phyloP scores from a whole-genome alignment of 2,888 invertebrate species.

The Acleris sparsana region DNA sequence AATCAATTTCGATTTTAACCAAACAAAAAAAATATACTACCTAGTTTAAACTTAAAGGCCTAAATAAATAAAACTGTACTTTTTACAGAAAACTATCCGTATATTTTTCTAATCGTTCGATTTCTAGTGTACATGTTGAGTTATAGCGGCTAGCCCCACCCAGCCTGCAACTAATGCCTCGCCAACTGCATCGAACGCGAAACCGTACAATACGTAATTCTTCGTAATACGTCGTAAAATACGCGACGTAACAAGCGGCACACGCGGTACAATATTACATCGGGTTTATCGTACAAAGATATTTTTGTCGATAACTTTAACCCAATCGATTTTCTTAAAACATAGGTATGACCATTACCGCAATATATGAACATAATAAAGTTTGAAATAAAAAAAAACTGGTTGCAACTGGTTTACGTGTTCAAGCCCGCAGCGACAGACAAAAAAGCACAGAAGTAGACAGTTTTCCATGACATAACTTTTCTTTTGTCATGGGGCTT shows the following conservation, averaged over 20 bases:
- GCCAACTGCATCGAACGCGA: slow-evolving; percentile 43
- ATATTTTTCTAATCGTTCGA: slow-evolving; percentile 1
- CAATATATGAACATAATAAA: too few relatives aligned
- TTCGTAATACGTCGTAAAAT: slow-evolving; percentile 18
- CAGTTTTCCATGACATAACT: too few relatives aligned
- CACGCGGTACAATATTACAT: not conserved
- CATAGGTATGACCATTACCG: not conserved
- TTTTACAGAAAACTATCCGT: not conserved
- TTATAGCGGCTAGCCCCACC: slow-evolving; percentile 48
- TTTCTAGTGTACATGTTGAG: slow-evolving; percentile 43
- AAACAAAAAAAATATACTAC: too few relatives aligned
- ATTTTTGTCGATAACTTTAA: not conserved
- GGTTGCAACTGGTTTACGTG: too few relatives aligned
- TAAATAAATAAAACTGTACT: too few relatives aligned
- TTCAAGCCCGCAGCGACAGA: too few relatives aligned
- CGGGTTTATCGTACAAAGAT: not conserved
- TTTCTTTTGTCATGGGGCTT: too few relatives aligned
- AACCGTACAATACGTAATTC: slow-evolving; percentile 37
- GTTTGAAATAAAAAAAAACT: too few relatives aligned
- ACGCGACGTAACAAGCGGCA: slow-evolving; percentile 7
- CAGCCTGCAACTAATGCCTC: slow-evolving; percentile 50
- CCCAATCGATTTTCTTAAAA: too few relatives aligned
- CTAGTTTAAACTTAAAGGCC: too few relatives aligned
- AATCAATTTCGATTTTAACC: too few relatives aligned
- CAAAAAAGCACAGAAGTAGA: too few relatives aligned